Conservation (phyloP, 1,140 invertebrate species). For the Chironomus striatipennis region DNA sequence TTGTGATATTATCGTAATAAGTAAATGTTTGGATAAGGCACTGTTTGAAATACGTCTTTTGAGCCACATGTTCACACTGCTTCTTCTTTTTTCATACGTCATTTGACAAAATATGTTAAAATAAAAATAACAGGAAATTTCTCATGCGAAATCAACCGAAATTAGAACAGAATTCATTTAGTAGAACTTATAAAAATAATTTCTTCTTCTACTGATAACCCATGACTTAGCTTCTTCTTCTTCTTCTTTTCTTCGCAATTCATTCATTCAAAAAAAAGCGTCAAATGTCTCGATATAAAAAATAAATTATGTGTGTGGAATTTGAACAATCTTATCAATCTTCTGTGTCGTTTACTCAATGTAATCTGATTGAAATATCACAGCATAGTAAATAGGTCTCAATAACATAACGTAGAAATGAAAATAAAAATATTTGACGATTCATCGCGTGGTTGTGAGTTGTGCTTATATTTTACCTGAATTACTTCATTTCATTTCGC, state of each 20-base stretch:
- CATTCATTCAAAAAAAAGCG: background rate
- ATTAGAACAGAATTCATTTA: too few species aligned
- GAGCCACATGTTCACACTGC: too few species aligned
- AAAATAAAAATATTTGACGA: background rate
- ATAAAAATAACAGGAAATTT: too few species aligned
- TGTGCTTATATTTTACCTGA: background rate
- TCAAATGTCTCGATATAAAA: background rate
- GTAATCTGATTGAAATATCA: conserved; percentile 1
- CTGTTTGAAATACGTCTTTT: too few species aligned
- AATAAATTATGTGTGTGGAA: background rate
- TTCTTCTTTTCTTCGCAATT: too few species aligned
- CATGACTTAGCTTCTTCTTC: background rate
- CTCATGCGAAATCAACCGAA: too few species aligned
- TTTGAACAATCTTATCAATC: background rate
- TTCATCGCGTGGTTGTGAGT: background rate
- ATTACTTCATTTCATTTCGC: background rate
- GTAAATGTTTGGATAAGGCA: too few species aligned
- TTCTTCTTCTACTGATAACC: background rate
- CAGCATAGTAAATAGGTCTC: background rate
- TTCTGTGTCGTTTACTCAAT: background rate
- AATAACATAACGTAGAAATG: background rate
- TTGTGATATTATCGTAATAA: too few species aligned
- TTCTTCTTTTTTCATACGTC: too few species aligned
- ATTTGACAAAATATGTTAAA: too few species aligned
- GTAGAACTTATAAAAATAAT: too few species aligned